Base-by-base conservation (phyloP, 2,797 vertebrate genomes). In the Hydrocynus forskahlii region DNA sequence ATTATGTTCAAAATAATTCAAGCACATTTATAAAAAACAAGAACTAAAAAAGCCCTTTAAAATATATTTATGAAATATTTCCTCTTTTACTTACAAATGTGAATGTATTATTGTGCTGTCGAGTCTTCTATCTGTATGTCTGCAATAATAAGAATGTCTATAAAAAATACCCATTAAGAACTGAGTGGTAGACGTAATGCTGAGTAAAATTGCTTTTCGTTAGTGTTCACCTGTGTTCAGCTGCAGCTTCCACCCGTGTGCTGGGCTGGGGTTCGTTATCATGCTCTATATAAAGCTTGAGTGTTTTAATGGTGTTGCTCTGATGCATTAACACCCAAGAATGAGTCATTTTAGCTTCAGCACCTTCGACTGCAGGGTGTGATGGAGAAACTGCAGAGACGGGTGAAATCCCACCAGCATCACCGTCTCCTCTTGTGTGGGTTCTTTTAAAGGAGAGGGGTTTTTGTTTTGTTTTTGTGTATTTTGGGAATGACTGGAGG, bases 261-360 rank as follows among this genome's bases (percentile, higher is more conserved):
- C 7, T 4, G 10, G 0, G 4, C 19, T 13, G 40, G 19, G 66
- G 48, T 71, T 79, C 57, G 66, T 70, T 70, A 19, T 59, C 68
- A 43, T 25, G 55, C 45, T 5, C 75, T 72, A 71, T 76, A 76
- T 59, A 79, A 69, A 68, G 40, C 83, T 71, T 6, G 19, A 73
- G 76, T 85, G 43, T 86, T 89, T 84, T 82, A 62, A 55, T 74
- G 60, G 57, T 54, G 78, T 83, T 50, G 73, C 48, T 23, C 57
- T 81, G 76, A 84, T 52, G 75, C 60, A 52, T 85, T 88, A 74
- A 59, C 76, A 63, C 74, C 77, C 35, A 50, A 6, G 52, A 81
- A 74, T 63, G 75, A 81, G 57, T 81, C 67, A 64, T 71, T 81
- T 76, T 52, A 63, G 45, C 76, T 81, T 45, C 60, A 54, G 29